Percentiles rank a stretch among this genome's conserved stretches.
Conservation (phyloP, 1,140 invertebrate species). For the Ceratosolen solmsi region DNA sequence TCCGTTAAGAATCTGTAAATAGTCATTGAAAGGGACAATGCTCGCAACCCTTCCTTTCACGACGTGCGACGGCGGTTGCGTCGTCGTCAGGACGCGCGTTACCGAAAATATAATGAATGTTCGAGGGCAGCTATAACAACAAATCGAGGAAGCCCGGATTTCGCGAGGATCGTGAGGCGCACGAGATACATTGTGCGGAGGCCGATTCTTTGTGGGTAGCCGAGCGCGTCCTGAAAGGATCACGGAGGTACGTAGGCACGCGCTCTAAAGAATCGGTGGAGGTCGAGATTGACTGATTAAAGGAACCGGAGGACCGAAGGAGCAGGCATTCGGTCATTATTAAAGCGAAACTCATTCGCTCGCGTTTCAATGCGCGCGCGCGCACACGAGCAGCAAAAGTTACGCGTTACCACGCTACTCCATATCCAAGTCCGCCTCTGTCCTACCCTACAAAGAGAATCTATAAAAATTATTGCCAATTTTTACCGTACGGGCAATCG, state of each 20-base stretch:
- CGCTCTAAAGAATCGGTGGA: neutral
- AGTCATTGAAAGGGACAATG: neutral
- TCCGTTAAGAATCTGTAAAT: conserved; percentile 33
- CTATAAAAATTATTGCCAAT: neutral
- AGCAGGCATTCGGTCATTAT: neutral
- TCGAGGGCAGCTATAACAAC: conserved; percentile 70
- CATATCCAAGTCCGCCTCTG: neutral
- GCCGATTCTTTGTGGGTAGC: conserved; percentile 70
- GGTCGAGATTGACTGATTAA: conserved; percentile 36
- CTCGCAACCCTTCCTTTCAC: conserved; percentile 37
- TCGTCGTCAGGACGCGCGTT: conserved; percentile 56
- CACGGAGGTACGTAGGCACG: conserved; percentile 53
- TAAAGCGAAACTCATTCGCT: neutral
- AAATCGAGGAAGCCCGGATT: conserved; percentile 58
- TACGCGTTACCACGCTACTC: neutral
- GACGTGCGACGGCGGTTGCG: neutral
- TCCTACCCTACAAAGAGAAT: neutral
- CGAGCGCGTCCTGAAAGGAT: conserved; percentile 71
- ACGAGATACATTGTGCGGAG: conserved; percentile 67
- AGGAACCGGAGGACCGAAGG: neutral
- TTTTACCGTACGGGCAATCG: neutral
- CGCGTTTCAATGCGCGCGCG: neutral
- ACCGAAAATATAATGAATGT: conserved; percentile 72
- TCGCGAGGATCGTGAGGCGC: conserved; percentile 51
- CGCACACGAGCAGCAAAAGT: neutral